Evolutionary conservation across 2,888 invertebrate genomes (phyloP).

Genomic region (Eulithis testata): DNA sequence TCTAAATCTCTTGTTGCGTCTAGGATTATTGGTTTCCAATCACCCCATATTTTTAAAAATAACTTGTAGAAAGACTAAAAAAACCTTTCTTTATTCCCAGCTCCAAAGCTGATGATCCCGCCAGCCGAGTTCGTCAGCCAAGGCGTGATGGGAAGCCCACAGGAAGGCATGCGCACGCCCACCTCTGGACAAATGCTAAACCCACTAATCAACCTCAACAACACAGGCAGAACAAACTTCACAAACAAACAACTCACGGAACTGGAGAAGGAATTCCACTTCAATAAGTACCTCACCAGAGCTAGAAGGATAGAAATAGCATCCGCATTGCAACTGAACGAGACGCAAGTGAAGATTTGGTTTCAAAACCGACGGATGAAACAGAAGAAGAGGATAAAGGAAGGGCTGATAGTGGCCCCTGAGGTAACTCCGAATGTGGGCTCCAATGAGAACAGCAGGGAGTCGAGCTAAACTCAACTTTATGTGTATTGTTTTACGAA

Average conservation of each 20-base stretch:
- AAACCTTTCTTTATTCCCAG: conserved; percentile 74
- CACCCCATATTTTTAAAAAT: too few species aligned
- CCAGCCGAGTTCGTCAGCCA: conserved; percentile 79
- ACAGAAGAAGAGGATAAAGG: conserved; percentile 98
- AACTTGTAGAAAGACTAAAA: not conserved
- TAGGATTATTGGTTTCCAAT: too few species aligned
- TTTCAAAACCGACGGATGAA: conserved; percentile 99
- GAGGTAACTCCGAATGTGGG: conserved; percentile 82
- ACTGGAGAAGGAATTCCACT: conserved; percentile 99
- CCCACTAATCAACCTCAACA: conserved; percentile 86
- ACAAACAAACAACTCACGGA: conserved; percentile 99
- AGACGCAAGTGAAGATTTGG: conserved; percentile 99
- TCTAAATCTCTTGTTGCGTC: too few species aligned
- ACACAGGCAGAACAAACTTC: conserved; percentile 98
- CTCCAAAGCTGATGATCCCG: conserved; percentile 86
- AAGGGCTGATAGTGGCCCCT: conserved; percentile 88
- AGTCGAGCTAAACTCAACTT: conserved; percentile 83
- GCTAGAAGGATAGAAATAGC: conserved; percentile 99
- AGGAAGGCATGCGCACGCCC: conserved; percentile 77
- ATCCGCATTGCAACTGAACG: conserved; percentile 97
- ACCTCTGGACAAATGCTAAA: conserved; percentile 79
- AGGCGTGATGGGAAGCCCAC: conserved; percentile 78
- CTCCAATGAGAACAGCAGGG: conserved; percentile 89
- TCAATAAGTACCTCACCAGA: conserved; percentile 98
- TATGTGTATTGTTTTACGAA: conserved; percentile 38